phyloP scores from a whole-genome alignment of 2,797 vertebrate species.

The Limnodromus scolopaceus region DNA sequence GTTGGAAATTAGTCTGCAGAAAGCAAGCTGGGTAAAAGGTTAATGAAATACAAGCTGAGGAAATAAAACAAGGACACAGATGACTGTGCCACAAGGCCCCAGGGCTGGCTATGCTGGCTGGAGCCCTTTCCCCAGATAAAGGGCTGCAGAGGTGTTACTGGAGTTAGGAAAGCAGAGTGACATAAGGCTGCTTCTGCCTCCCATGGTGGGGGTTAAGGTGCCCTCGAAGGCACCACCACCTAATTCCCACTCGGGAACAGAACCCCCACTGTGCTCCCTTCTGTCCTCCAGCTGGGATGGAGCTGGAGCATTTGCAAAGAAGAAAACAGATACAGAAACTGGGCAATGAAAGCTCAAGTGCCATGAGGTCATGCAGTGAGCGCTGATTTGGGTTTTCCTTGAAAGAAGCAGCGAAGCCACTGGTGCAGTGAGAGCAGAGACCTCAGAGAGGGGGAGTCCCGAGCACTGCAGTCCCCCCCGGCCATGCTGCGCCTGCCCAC shows the following conservation, averaged over 20 bases:
- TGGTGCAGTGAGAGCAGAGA: neutral
- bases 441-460: accelerated
- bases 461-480: accelerated
- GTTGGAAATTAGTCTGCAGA: neutral
- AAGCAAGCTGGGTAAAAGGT: neutral
- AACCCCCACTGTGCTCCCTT: neutral
- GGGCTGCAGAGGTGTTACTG: neutral
- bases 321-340: neutral
- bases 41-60: conserved; percentile 31
- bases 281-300: neutral
- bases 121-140: neutral
- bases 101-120: accelerated
- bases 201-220: accelerated
- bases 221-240: neutral
- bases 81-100: neutral
- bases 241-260: neutral
- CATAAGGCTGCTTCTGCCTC: neutral
- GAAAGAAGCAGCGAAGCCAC: neutral
- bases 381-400: neutral
- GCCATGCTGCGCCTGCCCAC: neutral
- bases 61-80: conserved; percentile 12
- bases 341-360: neutral
- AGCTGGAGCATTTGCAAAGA: neutral
- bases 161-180: neutral
- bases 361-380: neutral